A percentile compares a stretch with the other conserved stretches of the same genome.
Evolutionary conservation across 2,797 vertebrate species (phyloP).

Genomic region (Tokudaia muenninki): DNA sequence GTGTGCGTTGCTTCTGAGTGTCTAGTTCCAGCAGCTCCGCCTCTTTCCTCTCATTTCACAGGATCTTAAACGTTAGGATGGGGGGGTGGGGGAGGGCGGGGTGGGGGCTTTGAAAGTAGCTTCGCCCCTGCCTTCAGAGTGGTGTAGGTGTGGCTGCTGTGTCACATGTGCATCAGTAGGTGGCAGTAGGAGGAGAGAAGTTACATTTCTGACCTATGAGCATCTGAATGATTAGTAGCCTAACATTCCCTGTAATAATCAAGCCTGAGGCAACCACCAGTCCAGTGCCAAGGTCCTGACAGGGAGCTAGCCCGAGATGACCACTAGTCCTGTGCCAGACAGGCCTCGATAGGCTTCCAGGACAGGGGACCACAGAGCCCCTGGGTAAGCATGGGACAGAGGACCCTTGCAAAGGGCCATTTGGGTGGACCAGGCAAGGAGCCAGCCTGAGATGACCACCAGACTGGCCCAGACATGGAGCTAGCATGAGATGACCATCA

Average conservation of each 20-base stretch:
- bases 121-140: not conserved
- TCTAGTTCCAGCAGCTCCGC: not conserved
- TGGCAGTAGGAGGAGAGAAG: not conserved
- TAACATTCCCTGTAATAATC: not conserved
- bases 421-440: not conserved
- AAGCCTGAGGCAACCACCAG: not conserved
- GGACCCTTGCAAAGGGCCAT: not conserved
- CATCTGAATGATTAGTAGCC: not conserved
- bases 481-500: not conserved
- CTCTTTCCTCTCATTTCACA: not conserved
- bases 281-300: not conserved
- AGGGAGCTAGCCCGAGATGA: too few species aligned
- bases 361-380: not conserved
- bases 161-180: not conserved
- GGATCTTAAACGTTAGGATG: not conserved
- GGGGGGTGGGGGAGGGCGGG: too few species aligned
- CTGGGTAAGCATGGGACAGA: not conserved
- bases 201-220: not conserved
- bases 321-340: not conserved
- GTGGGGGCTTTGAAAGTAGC: not conserved
- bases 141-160: not conserved
- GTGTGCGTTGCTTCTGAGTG: not conserved
- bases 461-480: not conserved
- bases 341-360: not conserved
- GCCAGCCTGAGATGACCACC: not conserved